Base-by-base conservation (phyloP, 2,888 invertebrate genomes). In the Helobdella robusta region DNA sequence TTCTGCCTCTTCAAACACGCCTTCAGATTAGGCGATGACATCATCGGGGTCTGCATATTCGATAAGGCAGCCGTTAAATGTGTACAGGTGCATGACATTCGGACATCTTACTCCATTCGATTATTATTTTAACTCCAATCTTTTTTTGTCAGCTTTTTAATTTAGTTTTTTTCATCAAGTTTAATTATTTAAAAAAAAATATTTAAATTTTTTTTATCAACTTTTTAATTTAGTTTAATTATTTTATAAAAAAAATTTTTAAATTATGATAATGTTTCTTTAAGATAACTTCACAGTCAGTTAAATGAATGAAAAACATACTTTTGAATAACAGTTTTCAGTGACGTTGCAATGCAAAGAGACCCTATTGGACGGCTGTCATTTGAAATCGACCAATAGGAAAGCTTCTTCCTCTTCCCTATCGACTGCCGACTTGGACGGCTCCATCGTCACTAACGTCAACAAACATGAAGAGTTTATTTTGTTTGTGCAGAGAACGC, bases 281-380 rank as follows among this genome's bases (percentile, higher is more conserved):
- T 11, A 20, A n/a, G 23, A 6, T 25, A 50, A 6, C 20, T 11
- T 50, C 50, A 50, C 23, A 50, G 18, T n/a, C 6, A 20, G 11
- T 20, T 50, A 8, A 50, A 20, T 50, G 20, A 50, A 50, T 11
- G 6, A 8, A 50, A 11, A 25, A 50, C 8, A 40, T 15, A n/a
- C 58, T 32, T 48, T 25, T 36, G 25, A 30, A 2, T 68, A 69
- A 8, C 76, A 85, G 79, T 85, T 86, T 73, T 91, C 93, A 3
- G 94, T 95, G 0, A 91, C 93, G n/a, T 79, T 97, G 52, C 95
- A 97, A 80, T 91, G 92, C 68, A 92, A 93, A 79, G 95, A 97
- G 74, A 82, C 83, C 30, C 52, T 70, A 8, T n/a, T 66, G 15
- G 66, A 70, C 25, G 59, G 59, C 5, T 69, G 66, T 36, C 66